A percentile compares a stretch with the other conserved stretches of the same genome.
Conservation (phyloP, 2,888 invertebrate species). For the Eupithecia exiguata region DNA sequence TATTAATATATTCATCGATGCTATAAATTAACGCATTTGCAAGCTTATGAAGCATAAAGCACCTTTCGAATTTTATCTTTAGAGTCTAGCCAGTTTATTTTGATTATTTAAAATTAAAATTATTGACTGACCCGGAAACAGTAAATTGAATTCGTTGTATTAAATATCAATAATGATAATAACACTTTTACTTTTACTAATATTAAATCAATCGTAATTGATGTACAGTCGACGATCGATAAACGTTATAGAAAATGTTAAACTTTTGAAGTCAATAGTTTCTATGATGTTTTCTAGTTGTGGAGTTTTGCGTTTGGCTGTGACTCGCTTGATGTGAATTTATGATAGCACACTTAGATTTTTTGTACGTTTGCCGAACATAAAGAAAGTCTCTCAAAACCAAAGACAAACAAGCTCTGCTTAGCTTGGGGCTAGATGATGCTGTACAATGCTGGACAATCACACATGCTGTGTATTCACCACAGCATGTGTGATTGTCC, state of each 20-base stretch:
- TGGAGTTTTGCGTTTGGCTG: not conserved
- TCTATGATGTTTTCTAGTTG: not conserved
- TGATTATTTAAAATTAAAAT: constrained; percentile 8
- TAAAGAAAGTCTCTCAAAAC: no score
- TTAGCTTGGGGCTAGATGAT: no score
- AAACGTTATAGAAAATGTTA: not conserved
- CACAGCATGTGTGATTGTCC: no score
- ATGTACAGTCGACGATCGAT: not conserved
- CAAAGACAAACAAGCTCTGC: no score
- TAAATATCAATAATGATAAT: constrained; percentile 23
- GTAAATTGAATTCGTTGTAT: not conserved
- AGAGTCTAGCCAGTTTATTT: constrained; percentile 8
- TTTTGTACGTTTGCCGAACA: no score
- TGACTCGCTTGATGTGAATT: not conserved
- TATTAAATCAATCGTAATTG: not conserved
- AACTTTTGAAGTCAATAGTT: not conserved
- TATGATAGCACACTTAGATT: no score
- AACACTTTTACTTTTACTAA: constrained; percentile 1
- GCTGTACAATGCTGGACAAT: no score
- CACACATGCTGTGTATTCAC: no score
- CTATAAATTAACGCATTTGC: constrained; percentile 7
- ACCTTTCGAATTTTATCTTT: constrained; percentile 16
- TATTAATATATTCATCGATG: constrained; percentile 5
- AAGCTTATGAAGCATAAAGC: not conserved
- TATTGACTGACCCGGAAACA: constrained; percentile 16